Base-by-base conservation (phyloP, 2,888 invertebrate species). In the Drosophila mayaguana region DNA sequence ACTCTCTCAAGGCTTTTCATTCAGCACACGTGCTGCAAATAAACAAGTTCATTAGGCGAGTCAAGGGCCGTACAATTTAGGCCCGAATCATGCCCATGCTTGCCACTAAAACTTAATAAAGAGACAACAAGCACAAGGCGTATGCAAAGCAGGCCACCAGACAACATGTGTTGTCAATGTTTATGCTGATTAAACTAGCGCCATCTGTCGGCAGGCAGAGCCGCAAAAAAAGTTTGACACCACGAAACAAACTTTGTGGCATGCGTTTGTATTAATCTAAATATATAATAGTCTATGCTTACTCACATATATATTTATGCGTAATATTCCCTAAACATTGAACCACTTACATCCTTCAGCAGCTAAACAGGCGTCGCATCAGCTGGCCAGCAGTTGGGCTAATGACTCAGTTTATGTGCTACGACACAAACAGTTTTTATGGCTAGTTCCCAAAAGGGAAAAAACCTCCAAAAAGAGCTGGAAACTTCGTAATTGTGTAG, bases 21-120 rank as follows among this genome's bases (percentile, higher is more conserved):
- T 74, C 89, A 42, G 70, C 62, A 57, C 89, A 88, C 89, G 85
- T 83, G 81, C 87, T 74, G 76, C 71, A 72, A 78, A 87, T 88
- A 80, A 87, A 84, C 89, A 81, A 88, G 89, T 88, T 89, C 87
- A 84, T 86, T 87, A 89, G 73, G 72, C 66, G 55, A 54, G 78
- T 63, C 70, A 75, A 63, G 81, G 56, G 48, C 51, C 71, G 56
- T 51, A 48, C 57, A 60, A 57, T 18, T 71, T 66, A 74, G 45
- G 48, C 60, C 42, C 46, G 60, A 74, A 65, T 71, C 64, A 74
- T 72, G 74, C 63, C 80, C 70, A 65, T 80, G 83, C 50, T 75
- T 61, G 80, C 46, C 62, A 65, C 57, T 72, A 68, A 77, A 79
- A 63, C 72, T 74, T 78, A 78, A 80, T 85, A 85, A 71, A 78